phyloP scores from a whole-genome alignment of 2,888 invertebrate species.

The Ypsolopha sequella region DNA sequence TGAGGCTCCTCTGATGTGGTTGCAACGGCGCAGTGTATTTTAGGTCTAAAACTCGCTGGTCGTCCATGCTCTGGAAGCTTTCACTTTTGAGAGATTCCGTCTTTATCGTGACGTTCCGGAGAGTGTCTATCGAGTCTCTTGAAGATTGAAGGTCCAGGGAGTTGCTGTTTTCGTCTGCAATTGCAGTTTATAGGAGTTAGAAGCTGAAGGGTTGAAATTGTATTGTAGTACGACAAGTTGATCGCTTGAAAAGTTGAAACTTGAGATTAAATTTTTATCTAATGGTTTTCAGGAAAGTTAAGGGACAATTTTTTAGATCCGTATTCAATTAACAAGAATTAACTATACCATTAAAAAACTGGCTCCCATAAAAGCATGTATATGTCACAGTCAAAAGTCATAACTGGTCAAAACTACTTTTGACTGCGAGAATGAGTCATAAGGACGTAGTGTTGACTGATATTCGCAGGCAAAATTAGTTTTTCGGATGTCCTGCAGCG shows the following conservation, averaged over 20 bases:
- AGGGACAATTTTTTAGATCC: too few species aligned
- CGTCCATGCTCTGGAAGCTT: slow-evolving; percentile 45
- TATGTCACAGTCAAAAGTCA: too few species aligned
- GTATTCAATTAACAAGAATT: too few species aligned
- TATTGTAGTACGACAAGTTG: background rate
- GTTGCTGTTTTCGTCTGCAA: slow-evolving; percentile 56
- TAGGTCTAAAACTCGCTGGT: slow-evolving; percentile 50
- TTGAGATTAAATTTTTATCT: background rate
- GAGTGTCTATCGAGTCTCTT: slow-evolving; percentile 58
- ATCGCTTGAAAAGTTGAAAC: background rate
- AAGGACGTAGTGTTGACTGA: too few species aligned
- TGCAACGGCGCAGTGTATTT: slow-evolving; percentile 53
- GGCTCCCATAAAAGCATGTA: too few species aligned
- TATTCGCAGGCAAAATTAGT: too few species aligned
- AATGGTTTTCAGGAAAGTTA: too few species aligned
- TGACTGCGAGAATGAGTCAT: too few species aligned
- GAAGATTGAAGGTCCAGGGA: slow-evolving; percentile 58
- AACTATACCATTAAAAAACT: too few species aligned
- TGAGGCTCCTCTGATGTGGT: slow-evolving; percentile 58
- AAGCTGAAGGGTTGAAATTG: background rate
- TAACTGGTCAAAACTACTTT: too few species aligned
- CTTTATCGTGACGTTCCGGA: slow-evolving; percentile 57
- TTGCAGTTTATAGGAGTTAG: slow-evolving; percentile 21
- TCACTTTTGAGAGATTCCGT: slow-evolving; percentile 49
- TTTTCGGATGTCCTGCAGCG: too few species aligned